phyloP scores from a whole-genome alignment of 2,113 vertebrate species.

The Triplophysa rosa region DNA sequence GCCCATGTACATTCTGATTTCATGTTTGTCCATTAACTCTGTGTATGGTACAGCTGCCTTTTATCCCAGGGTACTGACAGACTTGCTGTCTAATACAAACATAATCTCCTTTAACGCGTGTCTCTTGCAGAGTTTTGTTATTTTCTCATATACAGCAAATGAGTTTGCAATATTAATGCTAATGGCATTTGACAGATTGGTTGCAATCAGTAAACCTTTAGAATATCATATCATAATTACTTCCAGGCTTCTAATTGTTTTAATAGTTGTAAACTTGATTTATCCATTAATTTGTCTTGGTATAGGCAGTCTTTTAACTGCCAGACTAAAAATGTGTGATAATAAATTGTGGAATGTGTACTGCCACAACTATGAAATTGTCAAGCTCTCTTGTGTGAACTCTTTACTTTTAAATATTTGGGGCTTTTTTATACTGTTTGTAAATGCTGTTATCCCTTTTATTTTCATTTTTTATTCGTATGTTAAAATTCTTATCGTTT shows the following conservation, averaged over 20 bases:
- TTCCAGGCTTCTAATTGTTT: background rate
- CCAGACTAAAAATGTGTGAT: slow-evolving; percentile 59
- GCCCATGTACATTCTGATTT: slow-evolving; percentile 27
- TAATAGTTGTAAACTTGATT: slow-evolving; percentile 41
- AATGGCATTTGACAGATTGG: slow-evolving; percentile 73
- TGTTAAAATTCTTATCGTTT: slow-evolving; percentile 45
- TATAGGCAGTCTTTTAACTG: slow-evolving; percentile 50
- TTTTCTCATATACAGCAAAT: slow-evolving; percentile 68
- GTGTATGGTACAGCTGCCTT: slow-evolving; percentile 69
- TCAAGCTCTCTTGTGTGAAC: slow-evolving; percentile 61
- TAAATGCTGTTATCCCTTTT: slow-evolving; percentile 45
- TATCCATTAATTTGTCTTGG: slow-evolving; percentile 55
- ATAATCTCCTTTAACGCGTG: slow-evolving; percentile 63
- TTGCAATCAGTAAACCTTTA: slow-evolving; percentile 72
- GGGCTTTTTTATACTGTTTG: slow-evolving; percentile 39
- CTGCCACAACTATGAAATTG: slow-evolving; percentile 58
- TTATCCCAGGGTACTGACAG: slow-evolving; percentile 66
- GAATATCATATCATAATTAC: slow-evolving; percentile 70
- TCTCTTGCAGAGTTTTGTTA: slow-evolving; percentile 66
- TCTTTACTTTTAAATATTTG: background rate
- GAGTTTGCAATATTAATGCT: slow-evolving; percentile 68
- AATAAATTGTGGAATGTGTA: slow-evolving; percentile 57
- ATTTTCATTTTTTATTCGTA: slow-evolving; percentile 53
- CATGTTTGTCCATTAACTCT: slow-evolving; percentile 68
- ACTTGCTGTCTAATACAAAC: slow-evolving; percentile 60